phyloP scores from a whole-genome alignment of 2,797 vertebrate species.

The Trematomus bernacchii region DNA sequence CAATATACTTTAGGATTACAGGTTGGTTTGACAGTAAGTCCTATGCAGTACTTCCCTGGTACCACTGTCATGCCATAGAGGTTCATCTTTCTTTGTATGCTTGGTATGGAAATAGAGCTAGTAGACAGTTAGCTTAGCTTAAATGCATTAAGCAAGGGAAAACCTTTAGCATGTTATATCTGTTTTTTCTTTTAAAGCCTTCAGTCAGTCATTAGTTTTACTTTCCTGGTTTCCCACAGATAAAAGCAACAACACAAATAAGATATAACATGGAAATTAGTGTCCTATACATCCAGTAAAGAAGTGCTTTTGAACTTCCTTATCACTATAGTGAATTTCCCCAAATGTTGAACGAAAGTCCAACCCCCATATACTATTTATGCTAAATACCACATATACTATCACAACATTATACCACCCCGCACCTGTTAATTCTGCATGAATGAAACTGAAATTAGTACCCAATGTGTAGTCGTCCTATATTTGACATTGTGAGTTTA shows the following conservation, averaged over 20 bases:
- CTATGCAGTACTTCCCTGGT: not conserved
- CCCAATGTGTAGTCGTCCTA: not conserved
- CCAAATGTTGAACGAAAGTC: not conserved
- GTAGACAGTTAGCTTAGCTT: too few relatives aligned
- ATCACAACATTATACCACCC: not conserved
- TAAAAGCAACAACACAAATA: not conserved
- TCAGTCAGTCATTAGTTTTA: not conserved
- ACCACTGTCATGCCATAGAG: not conserved
- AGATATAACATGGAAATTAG: not conserved
- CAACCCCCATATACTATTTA: too few relatives aligned
- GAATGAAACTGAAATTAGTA: not conserved
- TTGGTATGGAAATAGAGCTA: not conserved
- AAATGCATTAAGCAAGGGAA: not conserved
- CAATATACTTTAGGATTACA: not conserved
- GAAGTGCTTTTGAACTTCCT: slow-evolving; percentile 4
- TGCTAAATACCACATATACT: not conserved
- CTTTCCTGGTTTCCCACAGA: not conserved
- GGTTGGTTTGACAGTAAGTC: not conserved
- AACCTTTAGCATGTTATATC: not conserved
- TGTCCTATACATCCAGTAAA: not conserved
- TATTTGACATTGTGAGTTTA: not conserved
- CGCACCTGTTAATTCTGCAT: not conserved
- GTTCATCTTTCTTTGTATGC: too few relatives aligned
- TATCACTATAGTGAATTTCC: not conserved
- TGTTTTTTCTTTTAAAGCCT: not conserved